Base-by-base conservation (phyloP, 2,888 invertebrate species). In the Drosophila mercatorum region DNA sequence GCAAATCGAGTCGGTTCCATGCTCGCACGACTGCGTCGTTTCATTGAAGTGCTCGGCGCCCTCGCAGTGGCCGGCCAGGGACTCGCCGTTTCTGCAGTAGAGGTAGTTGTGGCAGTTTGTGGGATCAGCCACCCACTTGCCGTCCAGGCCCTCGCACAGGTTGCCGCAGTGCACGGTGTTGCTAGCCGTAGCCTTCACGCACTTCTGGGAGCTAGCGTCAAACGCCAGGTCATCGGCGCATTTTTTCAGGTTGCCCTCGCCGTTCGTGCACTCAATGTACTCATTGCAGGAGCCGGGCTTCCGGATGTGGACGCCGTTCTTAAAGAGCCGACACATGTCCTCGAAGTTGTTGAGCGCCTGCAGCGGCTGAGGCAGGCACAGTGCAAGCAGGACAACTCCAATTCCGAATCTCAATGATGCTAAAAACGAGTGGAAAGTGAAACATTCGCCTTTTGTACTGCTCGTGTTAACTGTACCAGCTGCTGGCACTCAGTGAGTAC, bases 261-360 rank as follows among this genome's bases (percentile, higher is more conserved):
- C 69, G 11, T 74, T 68, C 3, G 26, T 28, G 57, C 92, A 92
- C 11, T 71, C 65, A 17, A 92, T 90, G 65, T 89, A 92, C 52
- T 91, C 72, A 26, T 82, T 52, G 56, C 92, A 92, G 7, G 89
- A 80, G 7, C 83, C 91, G 0, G 92, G 92, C 31, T 89, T 78
- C 0, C 88, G 87, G 10, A 92, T 49, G 10, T 75, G 52, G 2
- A 81, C 84, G 34, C 85, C 86, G 40, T 72, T 83, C 68, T 83
- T 77, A 41, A 91, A 84, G 0, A 91, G 78, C 2, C 83, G 80
- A 36, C 91, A 91, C 5, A 91, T 49, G 5, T 81, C 77, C 12
- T 41, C 67, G 52, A 68, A 78, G 0, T 76, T 65, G 4, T n/a
- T 28, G 1, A 47, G 1, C 11, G 74, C 83, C 14, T 56, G 40